Evolutionary conservation across 1,140 invertebrate genomes (phyloP), one percentile per base, ranked within the genome.

Genomic region (Sinonovacula constricta): DNA sequence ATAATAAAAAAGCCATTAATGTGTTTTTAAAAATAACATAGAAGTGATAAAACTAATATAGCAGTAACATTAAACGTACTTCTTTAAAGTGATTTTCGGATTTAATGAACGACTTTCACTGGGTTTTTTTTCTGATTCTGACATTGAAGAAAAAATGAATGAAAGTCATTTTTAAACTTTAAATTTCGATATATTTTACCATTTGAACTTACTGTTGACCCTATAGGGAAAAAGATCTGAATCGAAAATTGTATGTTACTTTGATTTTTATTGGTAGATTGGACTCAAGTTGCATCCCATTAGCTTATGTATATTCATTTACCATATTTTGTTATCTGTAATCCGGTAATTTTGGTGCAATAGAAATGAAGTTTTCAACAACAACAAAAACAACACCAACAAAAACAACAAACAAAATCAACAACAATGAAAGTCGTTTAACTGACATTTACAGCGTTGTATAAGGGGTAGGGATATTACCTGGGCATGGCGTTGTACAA

Each of bases 401-500:
- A 18, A 26, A 66, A 7, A 10, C 24, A 31, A 31, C 22, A 28
- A n/a, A 15, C 4, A 15, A n/a, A n/a, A 3, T 36, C 22, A 15
- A 45, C 15, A 14, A 31, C n/a, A 3, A 15, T n/a, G 34, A 10
- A 15, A 15, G 30, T 31, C 10, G 4, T 34, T 65, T 34, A 4
- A 15, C 5, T 7, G 14, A 65, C 31, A 10, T 4, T n/a, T 18
- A 22, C 45, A 7, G 22, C 18, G 45, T 39, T 39, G 10, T 7
- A 15, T 15, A 18, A 14, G 10, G 4, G 33, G 10, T 4, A 15
- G 33, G 18, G 5, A 39, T 65, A 7, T 33, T 56, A 70, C 68
- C 68, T 36, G 68, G 33, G 28, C 68, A 70, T 36, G 3, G 2
- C 3, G 33, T 34, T 45, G 53, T 34, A 70, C 68, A 70, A 5